Percentiles rank a stretch among this genome's conserved stretches.
Evolutionary conservation across 2,797 vertebrate genomes (phyloP).

Genomic region (Enteromius fasciolatus): DNA sequence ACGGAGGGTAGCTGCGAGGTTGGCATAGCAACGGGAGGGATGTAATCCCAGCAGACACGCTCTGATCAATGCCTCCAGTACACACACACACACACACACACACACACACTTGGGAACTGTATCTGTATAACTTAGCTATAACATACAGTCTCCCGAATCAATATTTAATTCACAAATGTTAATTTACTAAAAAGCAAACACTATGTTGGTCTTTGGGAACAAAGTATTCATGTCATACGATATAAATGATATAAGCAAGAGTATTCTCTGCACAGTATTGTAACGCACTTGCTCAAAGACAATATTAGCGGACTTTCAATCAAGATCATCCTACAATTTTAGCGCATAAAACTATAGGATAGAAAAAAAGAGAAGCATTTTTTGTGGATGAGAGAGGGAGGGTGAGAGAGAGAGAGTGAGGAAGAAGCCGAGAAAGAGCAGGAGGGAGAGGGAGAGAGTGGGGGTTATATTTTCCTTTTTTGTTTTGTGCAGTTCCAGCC

Average conservation of each 20-base stretch:
- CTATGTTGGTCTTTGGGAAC: conserved; percentile 9
- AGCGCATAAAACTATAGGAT: conserved; percentile 14
- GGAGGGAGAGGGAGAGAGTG: conserved; percentile 45
- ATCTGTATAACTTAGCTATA: conserved; percentile 43
- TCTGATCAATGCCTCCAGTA: conserved; percentile 90
- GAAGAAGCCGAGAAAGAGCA: conserved; percentile 41
- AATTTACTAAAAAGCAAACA: conserved; percentile 50
- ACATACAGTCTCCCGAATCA: conserved; percentile 44
- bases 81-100: conserved; percentile 73
- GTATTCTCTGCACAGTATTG: neutral
- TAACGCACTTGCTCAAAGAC: neutral
- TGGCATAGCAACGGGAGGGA: conserved; percentile 92
- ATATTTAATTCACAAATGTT: conserved; percentile 54
- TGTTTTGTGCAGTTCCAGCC: conserved; percentile 63
- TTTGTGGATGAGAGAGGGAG: conserved; percentile 1
- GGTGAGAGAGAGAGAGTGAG: conserved; percentile 4
- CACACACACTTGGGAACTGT: conserved; percentile 27
- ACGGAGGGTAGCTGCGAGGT: conserved; percentile 91
- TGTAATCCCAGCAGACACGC: conserved; percentile 91
- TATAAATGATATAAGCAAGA: conserved; percentile 2
- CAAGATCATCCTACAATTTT: neutral
- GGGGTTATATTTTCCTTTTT: conserved; percentile 63
- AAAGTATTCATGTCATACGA: conserved; percentile 1
- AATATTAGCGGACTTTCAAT: neutral
- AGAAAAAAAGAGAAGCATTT: conserved; percentile 8